These are phyloP conservation scores for Eleginops maclovinus DNA, from an alignment of 2,113 vertebrate genomes.

Conservation along the genomic window DNA sequence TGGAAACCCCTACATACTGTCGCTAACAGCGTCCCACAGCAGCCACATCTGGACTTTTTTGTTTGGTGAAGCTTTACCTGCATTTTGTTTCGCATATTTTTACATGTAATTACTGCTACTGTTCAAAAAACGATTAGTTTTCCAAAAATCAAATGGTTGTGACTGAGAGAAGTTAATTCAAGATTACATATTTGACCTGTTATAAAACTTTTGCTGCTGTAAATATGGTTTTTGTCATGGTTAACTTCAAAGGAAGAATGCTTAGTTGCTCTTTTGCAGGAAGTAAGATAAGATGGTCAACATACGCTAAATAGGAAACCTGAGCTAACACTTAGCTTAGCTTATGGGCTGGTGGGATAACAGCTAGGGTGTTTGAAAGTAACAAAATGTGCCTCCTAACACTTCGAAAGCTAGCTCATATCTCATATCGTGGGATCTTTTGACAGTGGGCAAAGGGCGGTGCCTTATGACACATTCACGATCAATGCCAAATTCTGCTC, in stretches of 20 bases:
- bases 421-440: too few species aligned
- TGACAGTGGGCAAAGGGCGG: too few species aligned
- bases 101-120: slow-evolving; percentile 3
- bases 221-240: neutral
- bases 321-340: neutral
- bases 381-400: neutral
- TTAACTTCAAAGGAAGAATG: neutral
- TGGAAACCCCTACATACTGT: slow-evolving; percentile 69
- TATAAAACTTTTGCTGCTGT: neutral
- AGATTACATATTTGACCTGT: neutral
- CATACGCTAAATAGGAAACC: neutral
- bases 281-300: neutral
- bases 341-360: neutral
- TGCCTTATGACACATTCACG: too few species aligned
- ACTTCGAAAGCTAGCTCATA: too few species aligned
- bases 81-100: slow-evolving; percentile 46
- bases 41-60: slow-evolving; percentile 53
- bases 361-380: neutral
- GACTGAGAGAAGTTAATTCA: neutral
- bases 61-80: slow-evolving; percentile 56
- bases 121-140: slow-evolving; percentile 4
- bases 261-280: neutral
- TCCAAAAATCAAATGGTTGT: neutral
- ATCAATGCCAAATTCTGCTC: neutral
- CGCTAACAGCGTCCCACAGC: slow-evolving; percentile 53